A percentile compares a stretch with the other conserved stretches of the same genome.
Conservation (phyloP, 2,113 vertebrate species). For the Macrotis lagotis region DNA sequence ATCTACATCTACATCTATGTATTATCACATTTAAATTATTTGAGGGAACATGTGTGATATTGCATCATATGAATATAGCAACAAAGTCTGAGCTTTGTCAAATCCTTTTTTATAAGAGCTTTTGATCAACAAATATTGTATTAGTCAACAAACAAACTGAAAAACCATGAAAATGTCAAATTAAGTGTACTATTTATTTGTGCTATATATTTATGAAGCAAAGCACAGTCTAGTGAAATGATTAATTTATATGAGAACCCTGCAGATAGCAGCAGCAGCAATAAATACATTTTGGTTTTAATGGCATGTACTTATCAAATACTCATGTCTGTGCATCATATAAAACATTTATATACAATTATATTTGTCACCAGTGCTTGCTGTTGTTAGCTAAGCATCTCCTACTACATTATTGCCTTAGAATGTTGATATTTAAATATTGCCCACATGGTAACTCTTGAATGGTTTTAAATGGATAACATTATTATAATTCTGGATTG, state of each 20-base stretch:
- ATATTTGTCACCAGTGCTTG: slow-evolving; percentile 56
- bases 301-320: slow-evolving; percentile 68
- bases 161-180: background rate
- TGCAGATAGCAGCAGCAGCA: slow-evolving; percentile 29
- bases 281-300: slow-evolving; percentile 72
- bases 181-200: slow-evolving; percentile 56
- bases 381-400: slow-evolving; percentile 60
- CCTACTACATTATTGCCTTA: slow-evolving; percentile 67
- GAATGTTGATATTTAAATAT: slow-evolving; percentile 78
- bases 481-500: slow-evolving; percentile 61
- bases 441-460: slow-evolving; percentile 64
- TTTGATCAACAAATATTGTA: background rate
- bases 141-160: slow-evolving; percentile 49
- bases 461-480: slow-evolving; percentile 64
- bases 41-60: background rate
- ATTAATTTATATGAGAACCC: slow-evolving; percentile 52
- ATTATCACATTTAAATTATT: background rate
- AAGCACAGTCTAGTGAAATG: slow-evolving; percentile 55
- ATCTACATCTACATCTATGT: background rate
- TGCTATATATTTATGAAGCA: slow-evolving; percentile 54
- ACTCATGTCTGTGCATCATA: slow-evolving; percentile 47
- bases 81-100: background rate
- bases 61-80: background rate
- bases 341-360: slow-evolving; percentile 77
- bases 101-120: slow-evolving; percentile 36